Base-by-base conservation (phyloP, 2,888 invertebrate species). In the Doris montereyensis region DNA sequence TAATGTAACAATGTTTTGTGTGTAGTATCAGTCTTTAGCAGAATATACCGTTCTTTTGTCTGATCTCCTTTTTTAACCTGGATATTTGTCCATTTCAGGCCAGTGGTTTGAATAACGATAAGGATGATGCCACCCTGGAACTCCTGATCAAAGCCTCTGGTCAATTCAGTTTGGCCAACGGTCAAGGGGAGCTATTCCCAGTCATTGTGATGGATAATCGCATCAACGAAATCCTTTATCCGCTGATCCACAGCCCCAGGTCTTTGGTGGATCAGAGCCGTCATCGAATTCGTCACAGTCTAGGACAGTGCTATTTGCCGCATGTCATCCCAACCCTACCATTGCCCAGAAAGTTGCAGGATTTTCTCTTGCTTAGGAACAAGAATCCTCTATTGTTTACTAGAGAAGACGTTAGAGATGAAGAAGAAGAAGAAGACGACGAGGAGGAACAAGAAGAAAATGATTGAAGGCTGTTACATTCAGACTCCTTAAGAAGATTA, bases 121-220 rank as follows among this genome's bases (percentile, higher is more conserved):
- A 85, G 4, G 90, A 91, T 72, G 88, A 89, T 80, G 87, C 82
- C 2, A 87, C 88, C 80, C 81, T 91, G 24, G 86, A 89, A 28
- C 82, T 91, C 30, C 82, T 91, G 26, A 76, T 91, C 8, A 84
- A 84, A 74, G 90, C 90, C 0, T 83, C 86, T 1, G 89, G 89
- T 10, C 87, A 87, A 81, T 84, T 90, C 80, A 86, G 87, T 21
- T 73, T 89, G 26, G 83, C 88, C 2, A 83, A 85, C 34, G 77
- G 83, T 0, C 77, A 86, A 41, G 87, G 87, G 2, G 76, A 84
- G n/a, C 82, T 89, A 32, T 81, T 85, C 8, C 79, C 83, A 32
- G 82, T 85, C 4, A 82, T 89, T 17, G 82, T 81, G 1, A 74
- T 82, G 10, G 89, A 89, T 75, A 90, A 89, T 74, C 84, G 87